Percentiles rank a stretch among this genome's conserved stretches.
phyloP scores from a whole-genome alignment of 2,888 invertebrate genomes.

The Rotaria sp. region DNA sequence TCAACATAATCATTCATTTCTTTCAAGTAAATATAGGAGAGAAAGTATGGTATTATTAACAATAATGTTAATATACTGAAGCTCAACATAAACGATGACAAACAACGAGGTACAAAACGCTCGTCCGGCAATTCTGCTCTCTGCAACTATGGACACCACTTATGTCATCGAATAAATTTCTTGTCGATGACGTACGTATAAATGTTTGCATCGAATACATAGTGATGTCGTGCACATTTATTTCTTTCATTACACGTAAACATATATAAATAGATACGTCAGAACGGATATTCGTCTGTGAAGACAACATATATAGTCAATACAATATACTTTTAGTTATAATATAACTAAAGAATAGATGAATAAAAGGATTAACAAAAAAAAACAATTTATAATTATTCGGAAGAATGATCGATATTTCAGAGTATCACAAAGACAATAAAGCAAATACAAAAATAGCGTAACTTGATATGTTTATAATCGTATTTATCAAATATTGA shows the following conservation, averaged over 20 bases:
- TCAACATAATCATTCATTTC: not conserved
- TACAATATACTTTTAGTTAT: not conserved
- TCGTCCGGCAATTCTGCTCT: conserved; percentile 13
- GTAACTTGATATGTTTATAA: not conserved
- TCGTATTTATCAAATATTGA: not conserved
- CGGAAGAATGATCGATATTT: too few relatives aligned
- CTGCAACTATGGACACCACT: not conserved
- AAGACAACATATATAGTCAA: not conserved
- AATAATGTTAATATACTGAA: not conserved
- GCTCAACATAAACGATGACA: not conserved
- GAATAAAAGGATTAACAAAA: not conserved
- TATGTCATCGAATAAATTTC: not conserved
- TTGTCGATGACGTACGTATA: not conserved
- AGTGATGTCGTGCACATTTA: not conserved
- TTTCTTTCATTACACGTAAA: not conserved
- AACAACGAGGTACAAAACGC: not conserved
- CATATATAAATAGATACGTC: not conserved
- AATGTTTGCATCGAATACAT: not conserved
- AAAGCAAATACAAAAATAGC: not conserved
- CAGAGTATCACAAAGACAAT: not conserved
- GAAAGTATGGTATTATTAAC: not conserved
- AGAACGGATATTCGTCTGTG: not conserved
- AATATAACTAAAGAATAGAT: not conserved
- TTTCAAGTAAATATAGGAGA: not conserved
- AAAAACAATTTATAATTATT: too few relatives aligned